phyloP scores from a whole-genome alignment of 30 jellyfish, hydroid and myxozoan genomes.

The Turritopsis dohrnii region DNA sequence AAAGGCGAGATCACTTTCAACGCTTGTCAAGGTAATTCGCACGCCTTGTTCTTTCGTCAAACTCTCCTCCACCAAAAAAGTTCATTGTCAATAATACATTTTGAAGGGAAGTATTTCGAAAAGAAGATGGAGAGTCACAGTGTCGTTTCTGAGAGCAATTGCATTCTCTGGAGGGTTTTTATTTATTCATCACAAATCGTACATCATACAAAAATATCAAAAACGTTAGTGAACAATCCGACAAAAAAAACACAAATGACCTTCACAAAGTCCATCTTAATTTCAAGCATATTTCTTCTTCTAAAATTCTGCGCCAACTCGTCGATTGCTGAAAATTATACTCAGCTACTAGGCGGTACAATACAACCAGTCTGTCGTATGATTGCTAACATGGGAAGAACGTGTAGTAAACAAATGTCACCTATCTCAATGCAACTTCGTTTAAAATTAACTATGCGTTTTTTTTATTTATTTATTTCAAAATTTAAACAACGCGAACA shows the following conservation, averaged over 20 bases:
- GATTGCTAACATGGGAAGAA: neutral
- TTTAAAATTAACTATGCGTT: neutral
- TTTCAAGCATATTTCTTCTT: neutral
- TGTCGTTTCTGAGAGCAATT: neutral
- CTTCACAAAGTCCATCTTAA: neutral
- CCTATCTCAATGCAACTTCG: neutral
- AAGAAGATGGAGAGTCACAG: neutral
- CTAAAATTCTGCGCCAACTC: neutral
- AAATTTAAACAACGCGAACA: slow-evolving; percentile 8
- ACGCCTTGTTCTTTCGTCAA: neutral
- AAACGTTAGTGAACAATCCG: too few species aligned
- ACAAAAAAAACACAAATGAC: neutral
- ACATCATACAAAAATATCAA: too few species aligned
- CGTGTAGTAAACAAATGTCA: neutral
- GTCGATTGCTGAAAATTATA: neutral
- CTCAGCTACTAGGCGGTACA: neutral
- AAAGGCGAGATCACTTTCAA: neutral
- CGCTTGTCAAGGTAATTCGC: neutral
- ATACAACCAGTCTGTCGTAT: neutral
- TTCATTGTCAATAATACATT: neutral
- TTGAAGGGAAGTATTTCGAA: neutral
- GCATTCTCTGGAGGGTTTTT: too few species aligned
- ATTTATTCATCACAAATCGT: too few species aligned
- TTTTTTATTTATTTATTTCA: too few species aligned
- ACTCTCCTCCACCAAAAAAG: neutral